Evolutionary conservation across 2,888 invertebrate species (phyloP).

Genomic region (Drosophila neotestacea): DNA sequence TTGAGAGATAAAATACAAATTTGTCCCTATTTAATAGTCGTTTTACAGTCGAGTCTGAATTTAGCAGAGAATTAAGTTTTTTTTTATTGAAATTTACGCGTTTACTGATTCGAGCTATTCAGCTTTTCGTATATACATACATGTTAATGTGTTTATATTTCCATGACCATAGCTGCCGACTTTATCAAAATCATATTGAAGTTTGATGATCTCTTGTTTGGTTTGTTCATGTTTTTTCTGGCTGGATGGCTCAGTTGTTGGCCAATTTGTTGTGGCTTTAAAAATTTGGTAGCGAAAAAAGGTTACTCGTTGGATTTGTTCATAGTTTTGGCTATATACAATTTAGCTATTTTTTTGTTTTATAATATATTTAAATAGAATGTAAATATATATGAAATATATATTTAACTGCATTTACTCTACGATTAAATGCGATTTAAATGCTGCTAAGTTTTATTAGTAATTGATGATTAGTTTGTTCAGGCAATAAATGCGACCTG

Average conservation of each 20-base stretch:
- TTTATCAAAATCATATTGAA: slow-evolving; percentile 9
- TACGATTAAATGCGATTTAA: slow-evolving; percentile 59
- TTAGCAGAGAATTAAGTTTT: no score
- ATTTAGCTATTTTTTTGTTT: slow-evolving; percentile 52
- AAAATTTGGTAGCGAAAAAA: slow-evolving; percentile 75
- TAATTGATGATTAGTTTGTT: slow-evolving; percentile 44
- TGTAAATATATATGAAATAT: slow-evolving; percentile 21
- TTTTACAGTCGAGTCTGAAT: no score
- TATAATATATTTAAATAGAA: slow-evolving; percentile 50
- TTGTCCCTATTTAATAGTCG: no score
- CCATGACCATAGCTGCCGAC: slow-evolving; percentile 29
- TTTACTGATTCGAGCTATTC: no score
- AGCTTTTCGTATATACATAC: no score
- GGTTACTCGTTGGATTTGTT: slow-evolving; percentile 75
- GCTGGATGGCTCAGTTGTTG: slow-evolving; percentile 48
- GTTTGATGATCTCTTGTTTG: slow-evolving; percentile 19
- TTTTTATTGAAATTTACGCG: no score
- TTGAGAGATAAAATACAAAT: no score
- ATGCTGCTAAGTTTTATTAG: slow-evolving; percentile 61
- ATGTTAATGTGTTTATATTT: slow-evolving; percentile 10
- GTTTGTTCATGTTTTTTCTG: slow-evolving; percentile 47
- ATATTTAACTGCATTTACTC: slow-evolving; percentile 27
- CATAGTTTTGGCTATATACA: slow-evolving; percentile 69
- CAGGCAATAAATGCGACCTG: slow-evolving; percentile 49
- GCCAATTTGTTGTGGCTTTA: slow-evolving; percentile 32